Base-by-base conservation (phyloP, 2,888 invertebrate species). In the Sphecodes monilicornis region DNA sequence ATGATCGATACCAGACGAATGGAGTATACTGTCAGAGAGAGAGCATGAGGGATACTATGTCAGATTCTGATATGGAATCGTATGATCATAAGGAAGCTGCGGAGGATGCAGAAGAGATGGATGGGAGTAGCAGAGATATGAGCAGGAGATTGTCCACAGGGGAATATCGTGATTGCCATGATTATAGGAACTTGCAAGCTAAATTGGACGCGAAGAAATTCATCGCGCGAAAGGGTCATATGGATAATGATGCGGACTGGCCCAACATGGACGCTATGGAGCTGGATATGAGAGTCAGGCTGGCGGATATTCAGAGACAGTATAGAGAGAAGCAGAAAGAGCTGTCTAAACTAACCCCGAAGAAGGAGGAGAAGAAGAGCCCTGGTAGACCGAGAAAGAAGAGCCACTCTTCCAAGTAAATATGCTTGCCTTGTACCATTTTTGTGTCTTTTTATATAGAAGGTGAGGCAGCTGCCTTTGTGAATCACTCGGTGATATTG, bases 301-400 rank as follows among this genome's bases (percentile, higher is more conserved):
- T 98, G 84, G 97, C 98, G 36, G 98, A 98, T 76, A 95, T 98
- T 43, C 97, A 98, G 91, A 96, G 97, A 41, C 97, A 97, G 92
- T 97, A 98, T 92, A 97, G 97, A 86, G 98, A 98, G 93, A 98
- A 98, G 93, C 97, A 98, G 92, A 97, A 97, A 46, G 98, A 98
- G 94, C 95, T 98, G n/a, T 96, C 96, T 85, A 97, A 97, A 88
- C 95, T 97, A 66, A 96, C 96, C 36, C 96, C 96, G 1, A 96
- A 96, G 84, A 95, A 96, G 82, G 94, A 95, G 0, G 95, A 96
- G 1, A 96, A 96, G 91, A 95, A 96, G 79, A 95, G 92, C 80
- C 93, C 94, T 11, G 95, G 95, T 3, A 94, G 95, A 83, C 95
- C 95, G 0, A 93, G 95, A 36, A 96, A 96, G 89, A 95, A 95